phyloP scores from a whole-genome alignment of 2,113 vertebrate species.

The Elachura formosa region DNA sequence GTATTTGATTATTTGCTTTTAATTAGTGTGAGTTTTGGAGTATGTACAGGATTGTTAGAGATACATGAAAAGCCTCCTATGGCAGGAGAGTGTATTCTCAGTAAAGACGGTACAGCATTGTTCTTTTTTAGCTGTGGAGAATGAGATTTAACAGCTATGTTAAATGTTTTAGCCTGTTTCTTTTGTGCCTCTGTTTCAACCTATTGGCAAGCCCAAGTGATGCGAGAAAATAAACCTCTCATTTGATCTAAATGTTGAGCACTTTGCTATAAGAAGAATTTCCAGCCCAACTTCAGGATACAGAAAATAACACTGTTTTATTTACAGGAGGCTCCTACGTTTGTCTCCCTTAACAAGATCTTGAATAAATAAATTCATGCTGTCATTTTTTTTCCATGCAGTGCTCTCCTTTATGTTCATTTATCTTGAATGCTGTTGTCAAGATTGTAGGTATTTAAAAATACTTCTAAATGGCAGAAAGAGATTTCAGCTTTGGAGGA shows the following conservation, averaged over 20 bases:
- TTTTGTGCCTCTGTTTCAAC: conserved; percentile 72
- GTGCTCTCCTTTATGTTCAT: neutral
- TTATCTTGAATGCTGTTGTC: neutral
- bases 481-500: neutral
- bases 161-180: conserved; percentile 68
- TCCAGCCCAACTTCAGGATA: conserved; percentile 15
- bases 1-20: conserved; percentile 87
- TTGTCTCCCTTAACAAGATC: neutral
- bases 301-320: neutral
- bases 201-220: conserved; percentile 69
- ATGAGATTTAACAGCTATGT: conserved; percentile 76
- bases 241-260: conserved; percentile 53
- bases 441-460: neutral
- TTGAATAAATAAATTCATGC: neutral
- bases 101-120: conserved; percentile 68
- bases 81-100: conserved; percentile 63
- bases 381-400: neutral
- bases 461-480: conserved; percentile 2
- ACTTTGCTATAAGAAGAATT: conserved; percentile 25
- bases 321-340: neutral
- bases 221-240: conserved; percentile 65
- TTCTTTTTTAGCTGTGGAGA: conserved; percentile 75
- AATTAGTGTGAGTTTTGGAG: conserved; percentile 85
- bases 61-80: conserved; percentile 73
- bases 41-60: conserved; percentile 82